A percentile compares a stretch with the other conserved stretches of the same genome.
phyloP scores from a whole-genome alignment of 2,113 vertebrate genomes.

The Psittacula cyanocephala region DNA sequence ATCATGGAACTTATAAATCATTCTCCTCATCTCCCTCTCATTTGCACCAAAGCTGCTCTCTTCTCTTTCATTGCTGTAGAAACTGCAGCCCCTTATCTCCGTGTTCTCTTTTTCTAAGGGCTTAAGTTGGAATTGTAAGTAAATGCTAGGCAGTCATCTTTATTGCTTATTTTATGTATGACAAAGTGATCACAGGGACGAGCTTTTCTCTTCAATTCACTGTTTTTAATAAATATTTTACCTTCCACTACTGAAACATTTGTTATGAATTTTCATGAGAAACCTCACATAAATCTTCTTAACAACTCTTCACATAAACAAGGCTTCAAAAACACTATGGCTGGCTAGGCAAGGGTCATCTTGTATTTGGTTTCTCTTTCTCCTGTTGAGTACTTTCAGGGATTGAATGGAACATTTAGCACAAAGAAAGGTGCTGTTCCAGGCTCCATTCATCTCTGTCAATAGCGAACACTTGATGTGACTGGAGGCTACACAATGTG shows the following conservation, averaged over 20 bases:
- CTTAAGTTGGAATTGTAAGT: not conserved
- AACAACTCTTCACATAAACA: not conserved
- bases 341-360: not conserved
- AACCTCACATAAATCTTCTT: not conserved
- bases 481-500: not conserved
- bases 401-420: not conserved
- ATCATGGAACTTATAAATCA: not conserved
- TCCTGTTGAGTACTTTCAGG: not conserved
- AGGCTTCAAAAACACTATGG: not conserved
- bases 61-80: not conserved
- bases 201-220: not conserved
- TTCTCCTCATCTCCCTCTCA: not conserved
- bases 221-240: conserved; percentile 1
- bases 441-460: not conserved
- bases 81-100: not conserved
- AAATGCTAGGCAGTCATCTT: not conserved
- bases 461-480: not conserved
- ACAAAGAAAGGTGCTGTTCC: conserved; percentile 20
- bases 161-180: not conserved
- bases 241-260: not conserved
- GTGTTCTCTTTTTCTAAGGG: not conserved
- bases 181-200: not conserved
- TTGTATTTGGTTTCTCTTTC: conserved; percentile 25
- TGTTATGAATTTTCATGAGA: conserved; percentile 17
- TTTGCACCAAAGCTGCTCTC: not conserved